Evolutionary conservation across 2,113 vertebrate species (phyloP).

Genomic region (Isichthys henryi): DNA sequence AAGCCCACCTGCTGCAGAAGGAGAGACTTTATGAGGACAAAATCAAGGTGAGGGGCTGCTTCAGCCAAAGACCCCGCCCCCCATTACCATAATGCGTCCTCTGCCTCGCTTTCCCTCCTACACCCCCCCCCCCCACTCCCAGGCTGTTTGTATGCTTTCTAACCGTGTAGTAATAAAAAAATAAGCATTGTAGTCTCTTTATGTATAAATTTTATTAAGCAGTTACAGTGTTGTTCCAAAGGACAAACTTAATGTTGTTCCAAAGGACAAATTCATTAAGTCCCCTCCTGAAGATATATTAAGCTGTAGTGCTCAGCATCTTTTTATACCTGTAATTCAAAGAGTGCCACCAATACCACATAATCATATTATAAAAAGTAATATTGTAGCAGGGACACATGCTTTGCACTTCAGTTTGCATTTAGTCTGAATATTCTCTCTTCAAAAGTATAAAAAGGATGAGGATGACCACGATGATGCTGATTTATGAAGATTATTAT

Average conservation of each 20-base stretch:
- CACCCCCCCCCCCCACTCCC: not conserved
- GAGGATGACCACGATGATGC: not conserved
- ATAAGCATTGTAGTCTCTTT: not conserved
- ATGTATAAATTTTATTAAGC: not conserved
- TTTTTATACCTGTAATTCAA: not conserved
- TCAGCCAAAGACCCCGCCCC: not conserved
- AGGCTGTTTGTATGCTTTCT: not conserved
- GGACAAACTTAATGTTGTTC: not conserved
- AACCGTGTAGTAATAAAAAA: not conserved
- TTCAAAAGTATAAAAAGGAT: not conserved
- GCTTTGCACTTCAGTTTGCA: not conserved
- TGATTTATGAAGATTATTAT: not conserved
- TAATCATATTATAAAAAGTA: not conserved
- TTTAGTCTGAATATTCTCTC: not conserved
- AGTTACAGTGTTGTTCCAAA: not conserved
- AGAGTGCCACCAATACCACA: not conserved
- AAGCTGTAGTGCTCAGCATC: not conserved
- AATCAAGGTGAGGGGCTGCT: conserved; percentile 70
- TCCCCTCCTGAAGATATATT: not conserved
- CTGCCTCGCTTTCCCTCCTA: not conserved
- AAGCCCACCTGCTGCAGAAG: conserved; percentile 90
- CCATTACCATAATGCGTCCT: not conserved
- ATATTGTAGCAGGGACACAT: not conserved
- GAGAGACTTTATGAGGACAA: conserved; percentile 93
- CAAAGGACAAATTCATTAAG: not conserved